Percentiles rank a stretch among this genome's conserved stretches.
phyloP scores from a whole-genome alignment of 2,888 invertebrate species.

The Carpatolechia fugitivella region DNA sequence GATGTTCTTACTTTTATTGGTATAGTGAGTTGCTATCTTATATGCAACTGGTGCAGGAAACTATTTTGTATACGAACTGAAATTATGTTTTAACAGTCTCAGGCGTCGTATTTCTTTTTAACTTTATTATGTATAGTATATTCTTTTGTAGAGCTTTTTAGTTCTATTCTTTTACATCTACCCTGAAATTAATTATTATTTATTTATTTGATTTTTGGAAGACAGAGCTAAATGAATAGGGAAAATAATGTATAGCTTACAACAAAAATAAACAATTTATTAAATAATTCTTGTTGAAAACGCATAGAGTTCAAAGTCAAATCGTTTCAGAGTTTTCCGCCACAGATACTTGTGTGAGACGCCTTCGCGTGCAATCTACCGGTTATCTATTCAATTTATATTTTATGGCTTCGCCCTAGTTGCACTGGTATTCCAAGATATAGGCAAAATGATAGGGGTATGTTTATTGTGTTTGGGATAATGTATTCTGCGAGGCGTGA shows the following conservation, averaged over 20 bases:
- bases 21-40: not conserved
- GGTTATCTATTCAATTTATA: slow-evolving; percentile 70
- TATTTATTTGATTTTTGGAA: too few relatives aligned
- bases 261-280: too few relatives aligned
- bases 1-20: not conserved
- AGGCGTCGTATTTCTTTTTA: too few relatives aligned
- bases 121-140: too few relatives aligned
- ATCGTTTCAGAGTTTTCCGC: not conserved
- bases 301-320: not conserved
- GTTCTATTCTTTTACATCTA: too few relatives aligned
- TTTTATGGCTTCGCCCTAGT: slow-evolving; percentile 63
- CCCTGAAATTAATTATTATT: too few relatives aligned
- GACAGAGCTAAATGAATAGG: too few relatives aligned
- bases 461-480: slow-evolving; percentile 33
- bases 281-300: not conserved
- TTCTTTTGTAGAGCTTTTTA: too few relatives aligned
- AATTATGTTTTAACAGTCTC: too few relatives aligned
- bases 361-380: slow-evolving; percentile 44
- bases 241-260: too few relatives aligned
- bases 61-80: too few relatives aligned
- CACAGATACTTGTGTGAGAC: slow-evolving; percentile 21
- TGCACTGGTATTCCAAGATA: slow-evolving; percentile 47
- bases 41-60: too few relatives aligned
- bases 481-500: not conserved
- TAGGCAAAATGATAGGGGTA: slow-evolving; percentile 47